These are phyloP conservation scores for Typhlichthys eigenmanni DNA, from an alignment of 2,797 vertebrate genomes.

Conservation along the genomic window DNA sequence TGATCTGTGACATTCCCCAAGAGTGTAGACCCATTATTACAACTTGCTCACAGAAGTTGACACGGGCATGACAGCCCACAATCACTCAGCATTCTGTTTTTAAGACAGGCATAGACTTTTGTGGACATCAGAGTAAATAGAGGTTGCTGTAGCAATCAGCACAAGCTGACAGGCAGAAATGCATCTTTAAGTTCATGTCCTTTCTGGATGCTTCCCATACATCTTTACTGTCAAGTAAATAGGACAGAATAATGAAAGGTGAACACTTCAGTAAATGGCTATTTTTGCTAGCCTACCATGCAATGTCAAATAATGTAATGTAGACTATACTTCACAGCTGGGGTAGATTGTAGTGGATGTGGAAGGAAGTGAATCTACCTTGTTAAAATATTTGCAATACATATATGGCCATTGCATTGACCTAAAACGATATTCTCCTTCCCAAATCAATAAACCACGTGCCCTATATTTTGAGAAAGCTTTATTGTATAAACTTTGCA, in stretches of 20 bases:
- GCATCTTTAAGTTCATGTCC: constrained; percentile 68
- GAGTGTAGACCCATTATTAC: constrained; percentile 8
- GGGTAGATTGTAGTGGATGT: constrained; percentile 5
- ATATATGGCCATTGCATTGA: constrained; percentile 1
- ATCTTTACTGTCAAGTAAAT: constrained; percentile 72
- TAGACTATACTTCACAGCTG: constrained; percentile 22
- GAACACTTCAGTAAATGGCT: constrained; percentile 61
- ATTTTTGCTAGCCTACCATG: constrained; percentile 47
- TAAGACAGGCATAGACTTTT: constrained; percentile 50
- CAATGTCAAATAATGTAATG: constrained; percentile 52
- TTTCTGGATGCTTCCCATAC: constrained; percentile 70
- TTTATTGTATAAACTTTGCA: too few relatives aligned
- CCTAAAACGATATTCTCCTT: background rate
- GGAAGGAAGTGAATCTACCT: background rate
- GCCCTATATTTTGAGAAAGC: too few relatives aligned
- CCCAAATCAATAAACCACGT: too few relatives aligned
- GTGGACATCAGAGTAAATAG: constrained; percentile 59
- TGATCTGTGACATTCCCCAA: constrained; percentile 22
- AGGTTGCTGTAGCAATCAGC: constrained; percentile 58
- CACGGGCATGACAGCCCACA: constrained; percentile 37
- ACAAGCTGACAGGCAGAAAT: constrained; percentile 64
- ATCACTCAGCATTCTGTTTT: constrained; percentile 31
- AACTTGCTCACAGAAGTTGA: constrained; percentile 27
- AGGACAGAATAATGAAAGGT: constrained; percentile 71
- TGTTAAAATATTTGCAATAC: constrained; percentile 14